Base-by-base conservation (phyloP, 2,888 invertebrate species). In the Eueremaeus valkanovi region DNA sequence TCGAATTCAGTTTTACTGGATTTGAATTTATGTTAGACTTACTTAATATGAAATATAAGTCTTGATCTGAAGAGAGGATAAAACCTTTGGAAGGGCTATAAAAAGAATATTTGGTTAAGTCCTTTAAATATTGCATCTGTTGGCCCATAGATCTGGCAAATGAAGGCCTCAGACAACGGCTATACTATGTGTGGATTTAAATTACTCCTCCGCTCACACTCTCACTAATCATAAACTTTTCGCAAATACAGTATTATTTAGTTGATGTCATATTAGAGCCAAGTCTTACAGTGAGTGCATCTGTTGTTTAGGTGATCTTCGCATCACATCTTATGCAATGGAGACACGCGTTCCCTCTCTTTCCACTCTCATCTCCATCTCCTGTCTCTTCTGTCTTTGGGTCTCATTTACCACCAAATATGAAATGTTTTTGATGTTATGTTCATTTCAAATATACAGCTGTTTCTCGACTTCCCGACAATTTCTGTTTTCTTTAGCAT, bases 391-490 rank as follows among this genome's bases (percentile, higher is more conserved):
- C n/a, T n/a, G n/a, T 63, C 63, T 63, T 33, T 31, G 9, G 16
- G 31, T 61, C 31, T 61, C 31, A 61, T 61, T 61, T 63, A 63
- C 18, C n/a, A n/a, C n/a, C 63, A 63, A 63, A 63, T 63, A 63
- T 63, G 63, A 63, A 33, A 63, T 45, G 45, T 45, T 45, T 45
- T 16, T 45, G 45, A 55, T 63, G 63, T 63, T 63, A 63, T 63
- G 63, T 63, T 63, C 31, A 63, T 63, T 63, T 63, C 18, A 27
- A 63, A 63, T 55, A 33, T 63, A 63, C 63, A 63, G 63, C 63
- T 63, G 63, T 63, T 63, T 33, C 63, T n/a, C 63, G 16, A 63
- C 63, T 63, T 63, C 63, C 63, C 36, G 63, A 63, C 63, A 63
- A 55, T 63, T 63, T 33, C 33, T 63, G 63, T 63, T 63, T 63